phyloP scores from a whole-genome alignment of 2,888 invertebrate species.

The Dione vanillae region DNA sequence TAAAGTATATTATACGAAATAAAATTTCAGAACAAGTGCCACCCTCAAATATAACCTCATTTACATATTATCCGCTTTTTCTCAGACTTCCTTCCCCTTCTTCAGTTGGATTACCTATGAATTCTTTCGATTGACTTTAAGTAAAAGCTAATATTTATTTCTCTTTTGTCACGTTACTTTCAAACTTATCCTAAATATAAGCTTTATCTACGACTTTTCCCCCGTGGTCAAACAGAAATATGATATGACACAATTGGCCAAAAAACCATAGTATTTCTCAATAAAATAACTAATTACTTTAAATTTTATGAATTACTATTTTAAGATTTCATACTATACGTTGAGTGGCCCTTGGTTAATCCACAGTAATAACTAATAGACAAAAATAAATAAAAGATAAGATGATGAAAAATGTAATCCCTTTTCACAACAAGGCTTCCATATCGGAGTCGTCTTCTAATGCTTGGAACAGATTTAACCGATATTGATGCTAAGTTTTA shows the following conservation, averaged over 20 bases:
- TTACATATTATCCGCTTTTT: constrained; percentile 55
- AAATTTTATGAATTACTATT: no score
- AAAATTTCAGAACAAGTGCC: constrained; percentile 68
- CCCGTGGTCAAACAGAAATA: no score
- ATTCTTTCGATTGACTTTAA: constrained; percentile 18
- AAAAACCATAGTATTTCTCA: no score
- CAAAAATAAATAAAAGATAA: constrained; percentile 35
- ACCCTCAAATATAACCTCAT: constrained; percentile 61
- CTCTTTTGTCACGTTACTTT: constrained; percentile 20
- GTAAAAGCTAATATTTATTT: constrained; percentile 28
- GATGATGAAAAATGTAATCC: constrained; percentile 62
- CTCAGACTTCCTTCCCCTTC: constrained; percentile 47
- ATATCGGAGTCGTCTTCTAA: constrained; percentile 49
- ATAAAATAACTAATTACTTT: no score
- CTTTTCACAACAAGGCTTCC: constrained; percentile 58
- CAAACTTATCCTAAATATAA: neutral
- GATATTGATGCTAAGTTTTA: constrained; percentile 30
- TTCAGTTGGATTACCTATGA: constrained; percentile 23
- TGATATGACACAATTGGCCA: no score
- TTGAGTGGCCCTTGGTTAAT: neutral
- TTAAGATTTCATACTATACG: no score
- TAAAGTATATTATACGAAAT: constrained; percentile 49
- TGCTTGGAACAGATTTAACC: constrained; percentile 42
- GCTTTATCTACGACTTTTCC: no score
- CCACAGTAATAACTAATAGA: constrained; percentile 12